Base-by-base conservation (phyloP, 2,797 vertebrate genomes). In the Lepidocolaptes lacrymiger region DNA sequence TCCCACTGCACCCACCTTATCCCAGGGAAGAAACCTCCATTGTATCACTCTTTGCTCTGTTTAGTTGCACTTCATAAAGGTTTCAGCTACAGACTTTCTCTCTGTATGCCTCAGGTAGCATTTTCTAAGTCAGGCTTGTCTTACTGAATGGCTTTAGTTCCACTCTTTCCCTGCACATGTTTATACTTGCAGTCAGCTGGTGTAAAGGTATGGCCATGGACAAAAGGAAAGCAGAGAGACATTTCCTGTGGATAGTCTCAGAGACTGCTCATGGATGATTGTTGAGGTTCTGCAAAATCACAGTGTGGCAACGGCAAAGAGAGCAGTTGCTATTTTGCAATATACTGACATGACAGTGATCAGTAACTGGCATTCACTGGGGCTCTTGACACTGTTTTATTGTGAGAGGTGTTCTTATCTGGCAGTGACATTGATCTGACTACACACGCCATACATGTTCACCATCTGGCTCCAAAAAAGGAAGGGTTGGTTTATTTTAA, bases 401-500 rank as follows among this genome's bases (percentile, higher is more conserved):
- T 90, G 83, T 91, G 59, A 1, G 73, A 79, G 80, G 77, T 90
- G 81, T 92, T 84, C 64, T 89, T 91, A 76, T 74, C 88, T 95
- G 91, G 32, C 88, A 96, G 0, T 58, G 81, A 67, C 86, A 94
- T 61, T 87, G 81, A 85, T 95, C 86, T 87, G 82, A 88, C 82
- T 95, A 76, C 64, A 80, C 88, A 95, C 78, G 79, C 86, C 93
- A 83, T 82, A 27, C 72, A 27, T 61, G 46, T 89, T 92, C 90
- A 80, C 80, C 86, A 85, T 71, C 86, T 93, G 49, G 41, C 84
- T 91, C 63, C 32, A 62, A 56, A 80, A 89, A 88, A 87, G 72
- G 88, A 91, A 77, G 37, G 14, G 27, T 91, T 89, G 77, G 83
- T 95, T 97, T 97, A 88, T 96, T 96, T 96, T 94, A 82, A 55